A percentile compares a stretch with the other conserved stretches of the same genome.
Conservation (phyloP, 2,113 vertebrate genomes). For the Esox niger region DNA sequence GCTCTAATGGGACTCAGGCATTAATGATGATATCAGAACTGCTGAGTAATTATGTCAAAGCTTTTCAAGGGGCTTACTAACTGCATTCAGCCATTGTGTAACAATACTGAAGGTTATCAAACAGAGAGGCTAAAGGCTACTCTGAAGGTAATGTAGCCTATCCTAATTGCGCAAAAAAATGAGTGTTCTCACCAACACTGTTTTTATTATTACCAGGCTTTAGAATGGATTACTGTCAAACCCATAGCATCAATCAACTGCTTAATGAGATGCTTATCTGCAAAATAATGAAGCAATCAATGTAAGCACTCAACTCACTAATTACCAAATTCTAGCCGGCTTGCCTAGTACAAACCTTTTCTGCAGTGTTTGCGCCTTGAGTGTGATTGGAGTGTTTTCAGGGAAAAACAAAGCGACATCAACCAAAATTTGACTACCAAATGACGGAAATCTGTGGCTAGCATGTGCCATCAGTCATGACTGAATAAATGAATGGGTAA, state of each 20-base stretch:
- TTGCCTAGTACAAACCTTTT: slow-evolving; percentile 26
- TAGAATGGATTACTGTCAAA: slow-evolving; percentile 46
- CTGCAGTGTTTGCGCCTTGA: neutral
- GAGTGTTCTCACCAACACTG: neutral
- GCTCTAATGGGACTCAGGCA: slow-evolving; percentile 11
- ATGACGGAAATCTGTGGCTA: slow-evolving; percentile 45
- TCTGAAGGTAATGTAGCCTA: slow-evolving; percentile 1
- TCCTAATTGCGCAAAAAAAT: neutral
- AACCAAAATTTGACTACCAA: slow-evolving; percentile 59
- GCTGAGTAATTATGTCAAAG: slow-evolving; percentile 5
- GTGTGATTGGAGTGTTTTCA: slow-evolving; percentile 9
- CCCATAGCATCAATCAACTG: slow-evolving; percentile 54
- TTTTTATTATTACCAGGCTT: slow-evolving; percentile 29
- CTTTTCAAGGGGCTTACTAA: slow-evolving; percentile 5
- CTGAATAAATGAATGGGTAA: slow-evolving; percentile 63
- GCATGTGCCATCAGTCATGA: slow-evolving; percentile 46
- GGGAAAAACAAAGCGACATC: slow-evolving; percentile 41
- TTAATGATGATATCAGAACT: slow-evolving; percentile 9
- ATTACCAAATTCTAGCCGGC: slow-evolving; percentile 51
- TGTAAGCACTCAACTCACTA: slow-evolving; percentile 54
- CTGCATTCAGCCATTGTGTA: slow-evolving; percentile 9
- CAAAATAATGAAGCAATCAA: slow-evolving; percentile 73
- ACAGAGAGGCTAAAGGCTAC: slow-evolving; percentile 11
- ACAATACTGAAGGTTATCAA: slow-evolving; percentile 29
- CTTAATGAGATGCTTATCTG: slow-evolving; percentile 47